Conservation (phyloP, 2,797 vertebrate genomes). For the Notolabrus celidotus region DNA sequence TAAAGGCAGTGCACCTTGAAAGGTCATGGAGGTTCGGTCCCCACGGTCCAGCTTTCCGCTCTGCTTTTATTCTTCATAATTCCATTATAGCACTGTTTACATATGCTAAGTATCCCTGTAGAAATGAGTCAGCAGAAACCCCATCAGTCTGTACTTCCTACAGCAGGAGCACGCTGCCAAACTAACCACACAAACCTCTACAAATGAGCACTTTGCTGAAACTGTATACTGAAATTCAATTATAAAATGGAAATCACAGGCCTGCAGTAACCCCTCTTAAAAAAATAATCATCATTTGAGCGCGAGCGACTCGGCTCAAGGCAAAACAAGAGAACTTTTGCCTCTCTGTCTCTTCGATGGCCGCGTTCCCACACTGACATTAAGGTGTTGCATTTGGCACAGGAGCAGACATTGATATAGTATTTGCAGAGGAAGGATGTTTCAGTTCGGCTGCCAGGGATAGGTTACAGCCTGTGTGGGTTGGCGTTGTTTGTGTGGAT, state of each 20-base stretch:
- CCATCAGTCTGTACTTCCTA: constrained; percentile 55
- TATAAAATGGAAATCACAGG: constrained; percentile 77
- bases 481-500: constrained; percentile 72
- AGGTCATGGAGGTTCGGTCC: constrained; percentile 47
- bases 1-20: constrained; percentile 16
- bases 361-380: constrained; percentile 60
- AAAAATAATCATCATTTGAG: constrained; percentile 59
- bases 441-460: constrained; percentile 63
- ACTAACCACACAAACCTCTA: constrained; percentile 69
- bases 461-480: constrained; percentile 61
- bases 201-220: constrained; percentile 79
- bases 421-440: constrained; percentile 72
- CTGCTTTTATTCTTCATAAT: constrained; percentile 57
- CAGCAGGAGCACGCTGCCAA: constrained; percentile 53
- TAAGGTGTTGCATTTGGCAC: constrained; percentile 79
- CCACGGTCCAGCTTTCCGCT: constrained; percentile 56
- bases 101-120: constrained; percentile 56
- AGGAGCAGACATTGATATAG: constrained; percentile 62
- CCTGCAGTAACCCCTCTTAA: constrained; percentile 60
- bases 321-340: constrained; percentile 44
- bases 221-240: constrained; percentile 74
- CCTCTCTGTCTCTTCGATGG: constrained; percentile 49
- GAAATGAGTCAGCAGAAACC: constrained; percentile 72
- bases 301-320: constrained; percentile 27
- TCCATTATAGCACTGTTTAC: constrained; percentile 64